A percentile compares a stretch with the other conserved stretches of the same genome.
Evolutionary conservation across 2,797 vertebrate genomes (phyloP).

Genomic region (Sparidentex hasta): DNA sequence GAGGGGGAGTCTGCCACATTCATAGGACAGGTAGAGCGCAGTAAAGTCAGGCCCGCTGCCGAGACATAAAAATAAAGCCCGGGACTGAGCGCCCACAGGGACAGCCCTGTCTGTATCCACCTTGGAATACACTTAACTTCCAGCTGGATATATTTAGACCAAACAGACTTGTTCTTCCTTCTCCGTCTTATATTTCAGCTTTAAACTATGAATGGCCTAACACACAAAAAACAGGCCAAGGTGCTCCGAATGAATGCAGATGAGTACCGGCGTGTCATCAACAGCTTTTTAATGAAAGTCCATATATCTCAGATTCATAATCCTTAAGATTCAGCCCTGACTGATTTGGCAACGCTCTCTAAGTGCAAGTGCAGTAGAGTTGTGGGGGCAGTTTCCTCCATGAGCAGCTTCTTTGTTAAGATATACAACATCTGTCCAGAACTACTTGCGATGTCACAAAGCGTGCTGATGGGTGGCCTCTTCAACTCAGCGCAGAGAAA

Average conservation of each 20-base stretch:
- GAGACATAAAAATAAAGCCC: conserved; percentile 63
- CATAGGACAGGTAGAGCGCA: conserved; percentile 71
- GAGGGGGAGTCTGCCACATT: conserved; percentile 68
- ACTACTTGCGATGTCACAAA: too few species aligned
- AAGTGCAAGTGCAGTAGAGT: neutral
- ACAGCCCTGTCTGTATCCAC: conserved; percentile 59
- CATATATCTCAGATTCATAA: neutral
- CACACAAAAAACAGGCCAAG: conserved; percentile 15
- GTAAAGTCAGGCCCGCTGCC: conserved; percentile 62
- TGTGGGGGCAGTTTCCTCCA: neutral
- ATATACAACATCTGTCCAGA: neutral
- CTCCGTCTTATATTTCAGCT: conserved; percentile 28
- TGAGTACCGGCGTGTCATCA: neutral
- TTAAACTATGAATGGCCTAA: conserved; percentile 51
- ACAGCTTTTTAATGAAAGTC: conserved; percentile 2
- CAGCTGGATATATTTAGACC: conserved; percentile 69
- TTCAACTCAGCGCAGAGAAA: too few species aligned
- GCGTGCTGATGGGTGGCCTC: too few species aligned
- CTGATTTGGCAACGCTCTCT: neutral
- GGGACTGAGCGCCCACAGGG: conserved; percentile 55
- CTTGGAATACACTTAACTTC: conserved; percentile 64
- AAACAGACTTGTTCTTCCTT: conserved; percentile 41
- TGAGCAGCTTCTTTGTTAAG: neutral
- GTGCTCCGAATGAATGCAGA: neutral
- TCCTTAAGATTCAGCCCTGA: neutral